These are phyloP conservation scores for Muntiacus reevesi DNA, from an alignment of 2,113 vertebrate genomes.

Conservation along the genomic window DNA sequence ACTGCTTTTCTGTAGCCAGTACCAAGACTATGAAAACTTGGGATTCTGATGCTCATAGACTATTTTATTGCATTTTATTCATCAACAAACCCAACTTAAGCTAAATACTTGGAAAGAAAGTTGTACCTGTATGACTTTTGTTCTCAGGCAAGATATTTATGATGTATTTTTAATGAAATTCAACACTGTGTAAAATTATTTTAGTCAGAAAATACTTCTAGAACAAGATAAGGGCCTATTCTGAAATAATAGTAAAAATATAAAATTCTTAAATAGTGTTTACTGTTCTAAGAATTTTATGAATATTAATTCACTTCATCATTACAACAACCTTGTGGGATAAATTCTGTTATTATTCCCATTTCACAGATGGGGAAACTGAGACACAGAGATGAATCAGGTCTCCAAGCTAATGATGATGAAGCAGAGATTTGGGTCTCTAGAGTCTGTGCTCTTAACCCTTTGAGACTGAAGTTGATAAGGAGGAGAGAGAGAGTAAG, in stretches of 20 bases:
- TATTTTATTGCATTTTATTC: slow-evolving; percentile 32
- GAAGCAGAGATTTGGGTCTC: not conserved
- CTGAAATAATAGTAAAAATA: slow-evolving; percentile 20
- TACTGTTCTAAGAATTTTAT: not conserved
- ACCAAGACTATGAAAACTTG: not conserved
- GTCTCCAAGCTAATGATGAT: not conserved
- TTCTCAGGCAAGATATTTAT: slow-evolving; percentile 10
- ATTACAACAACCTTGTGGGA: not conserved
- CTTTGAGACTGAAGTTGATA: not conserved
- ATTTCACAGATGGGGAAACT: not conserved
- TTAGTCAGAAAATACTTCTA: slow-evolving; percentile 34
- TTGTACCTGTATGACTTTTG: slow-evolving; percentile 25
- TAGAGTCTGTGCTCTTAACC: not conserved
- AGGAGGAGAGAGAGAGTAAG: not conserved
- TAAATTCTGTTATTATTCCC: not conserved
- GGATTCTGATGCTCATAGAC: not conserved
- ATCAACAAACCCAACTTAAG: slow-evolving; percentile 6
- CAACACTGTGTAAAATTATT: not conserved
- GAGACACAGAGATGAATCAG: not conserved
- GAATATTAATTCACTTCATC: not conserved
- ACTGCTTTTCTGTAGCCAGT: not conserved
- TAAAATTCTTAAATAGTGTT: not conserved
- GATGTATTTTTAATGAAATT: slow-evolving; percentile 26
- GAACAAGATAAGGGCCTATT: not conserved
- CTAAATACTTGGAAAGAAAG: slow-evolving; percentile 6